Evolutionary conservation across 1,140 invertebrate species (phyloP).

Genomic region (Maconellicoccus hirsutus): DNA sequence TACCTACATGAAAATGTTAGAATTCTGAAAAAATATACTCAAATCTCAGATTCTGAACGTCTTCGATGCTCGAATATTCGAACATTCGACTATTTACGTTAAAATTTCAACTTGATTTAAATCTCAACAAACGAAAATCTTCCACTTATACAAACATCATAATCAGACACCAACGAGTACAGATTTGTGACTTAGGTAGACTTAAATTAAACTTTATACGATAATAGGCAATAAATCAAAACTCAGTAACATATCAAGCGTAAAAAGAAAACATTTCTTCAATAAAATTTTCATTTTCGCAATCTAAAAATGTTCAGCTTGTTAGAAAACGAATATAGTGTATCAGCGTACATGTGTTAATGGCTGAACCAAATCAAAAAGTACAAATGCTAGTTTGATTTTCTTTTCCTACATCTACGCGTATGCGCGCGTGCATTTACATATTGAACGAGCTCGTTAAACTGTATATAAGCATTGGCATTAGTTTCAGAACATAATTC

Average conservation of each 20-base stretch:
- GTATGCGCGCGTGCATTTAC: conserved; percentile 1
- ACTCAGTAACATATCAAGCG: not conserved
- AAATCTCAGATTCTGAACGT: too few species aligned
- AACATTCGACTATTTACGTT: too few species aligned
- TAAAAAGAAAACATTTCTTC: not conserved
- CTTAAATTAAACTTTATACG: too few species aligned
- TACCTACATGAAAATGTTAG: too few species aligned
- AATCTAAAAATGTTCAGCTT: not conserved
- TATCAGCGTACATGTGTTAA: not conserved
- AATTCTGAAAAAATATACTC: too few species aligned
- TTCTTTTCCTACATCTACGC: not conserved
- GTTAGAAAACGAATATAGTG: not conserved
- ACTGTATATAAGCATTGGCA: not conserved
- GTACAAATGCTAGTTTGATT: not conserved
- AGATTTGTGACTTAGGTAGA: too few species aligned
- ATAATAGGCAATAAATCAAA: not conserved
- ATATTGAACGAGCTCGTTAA: not conserved
- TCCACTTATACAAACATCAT: too few species aligned
- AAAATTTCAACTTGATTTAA: too few species aligned
- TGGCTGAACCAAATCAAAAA: not conserved
- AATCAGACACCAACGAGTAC: too few species aligned
- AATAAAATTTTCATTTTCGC: conserved; percentile 1
- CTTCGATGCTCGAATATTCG: too few species aligned
- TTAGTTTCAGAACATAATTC: not conserved
- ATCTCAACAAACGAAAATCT: too few species aligned